These are phyloP conservation scores for Heliornis fulica DNA, from an alignment of 2,113 vertebrate species.

Conservation along the genomic window DNA sequence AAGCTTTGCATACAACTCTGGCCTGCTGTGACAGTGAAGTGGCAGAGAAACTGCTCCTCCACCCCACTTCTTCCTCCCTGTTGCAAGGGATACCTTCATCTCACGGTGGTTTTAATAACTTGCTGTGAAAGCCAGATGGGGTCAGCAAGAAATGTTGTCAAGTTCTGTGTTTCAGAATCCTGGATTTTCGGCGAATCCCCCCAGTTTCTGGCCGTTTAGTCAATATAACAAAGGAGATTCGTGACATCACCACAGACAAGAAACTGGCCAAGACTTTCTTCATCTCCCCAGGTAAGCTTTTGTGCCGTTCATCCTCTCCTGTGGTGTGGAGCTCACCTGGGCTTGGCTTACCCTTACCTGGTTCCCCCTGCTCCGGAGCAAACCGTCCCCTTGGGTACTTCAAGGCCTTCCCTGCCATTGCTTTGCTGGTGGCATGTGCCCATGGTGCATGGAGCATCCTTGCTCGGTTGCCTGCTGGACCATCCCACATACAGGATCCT, in stretches of 20 bases:
- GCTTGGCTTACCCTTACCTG: background rate
- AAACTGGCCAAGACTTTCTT: conserved; percentile 84
- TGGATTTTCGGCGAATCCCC: conserved; percentile 83
- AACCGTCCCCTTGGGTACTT: background rate
- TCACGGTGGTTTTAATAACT: background rate
- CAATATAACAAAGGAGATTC: conserved; percentile 81
- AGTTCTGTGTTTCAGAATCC: conserved; percentile 67
- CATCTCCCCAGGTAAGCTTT: conserved; percentile 77
- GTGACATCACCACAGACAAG: conserved; percentile 81
- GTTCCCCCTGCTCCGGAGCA: background rate
- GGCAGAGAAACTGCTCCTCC: background rate
- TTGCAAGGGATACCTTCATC: background rate
- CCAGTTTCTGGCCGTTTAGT: conserved; percentile 79
- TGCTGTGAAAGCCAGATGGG: fast-evolving
- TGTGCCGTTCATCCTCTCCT: background rate
- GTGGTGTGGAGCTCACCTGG: background rate
- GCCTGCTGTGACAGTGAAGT: background rate
- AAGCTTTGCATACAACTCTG: background rate
- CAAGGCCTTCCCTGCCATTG: background rate
- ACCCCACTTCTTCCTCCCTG: background rate
- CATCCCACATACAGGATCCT: no score
- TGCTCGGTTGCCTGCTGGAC: fast-evolving
- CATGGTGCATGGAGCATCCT: background rate
- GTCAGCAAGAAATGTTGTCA: background rate
- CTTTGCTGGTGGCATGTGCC: background rate